Conservation (phyloP, 2,113 vertebrate genomes). For the Columba janthina region DNA sequence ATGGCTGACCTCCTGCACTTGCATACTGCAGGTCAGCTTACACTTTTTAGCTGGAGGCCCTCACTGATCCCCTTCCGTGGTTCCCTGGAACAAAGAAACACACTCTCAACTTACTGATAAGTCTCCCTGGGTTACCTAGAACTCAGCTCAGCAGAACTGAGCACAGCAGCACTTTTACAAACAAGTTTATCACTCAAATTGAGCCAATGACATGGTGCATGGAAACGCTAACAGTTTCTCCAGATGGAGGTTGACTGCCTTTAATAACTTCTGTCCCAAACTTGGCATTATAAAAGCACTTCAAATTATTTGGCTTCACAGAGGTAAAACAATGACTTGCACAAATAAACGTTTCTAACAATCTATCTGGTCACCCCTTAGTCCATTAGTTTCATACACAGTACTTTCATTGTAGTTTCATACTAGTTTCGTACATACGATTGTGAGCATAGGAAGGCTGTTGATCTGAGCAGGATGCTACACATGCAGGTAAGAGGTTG, state of each 20-base stretch:
- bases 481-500: background rate
- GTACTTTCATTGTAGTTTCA: background rate
- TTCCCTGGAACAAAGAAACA: slow-evolving; percentile 68
- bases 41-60: slow-evolving; percentile 69
- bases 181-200: slow-evolving; percentile 47
- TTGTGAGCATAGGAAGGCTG: background rate
- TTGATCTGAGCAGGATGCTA: background rate
- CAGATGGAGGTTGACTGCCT: background rate
- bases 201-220: background rate
- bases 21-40: slow-evolving; percentile 63
- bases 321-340: slow-evolving; percentile 5
- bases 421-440: background rate
- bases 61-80: slow-evolving; percentile 61
- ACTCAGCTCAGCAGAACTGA: slow-evolving; percentile 38
- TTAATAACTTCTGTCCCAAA: slow-evolving; percentile 16
- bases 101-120: slow-evolving; percentile 57
- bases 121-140: slow-evolving; percentile 66
- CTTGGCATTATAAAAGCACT: background rate
- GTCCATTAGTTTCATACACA: background rate
- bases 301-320: background rate
- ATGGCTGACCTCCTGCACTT: slow-evolving; percentile 65
- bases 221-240: background rate
- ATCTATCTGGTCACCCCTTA: background rate
- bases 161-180: slow-evolving; percentile 18
- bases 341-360: slow-evolving; percentile 27